Base-by-base conservation (phyloP, 2,888 invertebrate genomes). In the Ditylenchus weischeri region DNA sequence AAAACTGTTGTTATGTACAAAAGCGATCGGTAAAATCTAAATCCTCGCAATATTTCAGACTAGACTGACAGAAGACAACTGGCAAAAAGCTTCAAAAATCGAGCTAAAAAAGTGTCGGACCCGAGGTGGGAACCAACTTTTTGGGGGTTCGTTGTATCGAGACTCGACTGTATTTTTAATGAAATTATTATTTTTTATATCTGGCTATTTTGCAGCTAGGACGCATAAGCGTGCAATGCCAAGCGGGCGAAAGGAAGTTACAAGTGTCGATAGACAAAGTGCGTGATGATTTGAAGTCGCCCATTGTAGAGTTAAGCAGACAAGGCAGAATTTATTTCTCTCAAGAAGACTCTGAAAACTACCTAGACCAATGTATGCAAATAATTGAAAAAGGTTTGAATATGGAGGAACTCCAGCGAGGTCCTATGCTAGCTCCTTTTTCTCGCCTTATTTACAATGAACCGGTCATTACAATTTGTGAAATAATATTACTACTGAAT, bases 271-370 rank as follows among this genome's bases (percentile, higher is more conserved):
- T 76, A 18, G 72, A 70, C 18, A 62, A 70, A 50, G 64, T 76
- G 21, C 62, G 62, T n/a, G 73, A 76, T 21, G 73, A 73, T 57
- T 43, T 73, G 43, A 72, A 73, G 50, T 67, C 73, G n/a, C 72
- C 72, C 7, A 72, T n/a, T 72, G 21, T 62, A 10, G 66, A 75
- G 35, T 29, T 72, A 11, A 36, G 62, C 19, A 48, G 59, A 18
- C 48, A 67, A 21, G 72, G 75, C 38, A 47, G 73, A 15, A 58
- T 76, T 1, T 29, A 48, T 36, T 29, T 72, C 29, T 18, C 62
- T n/a, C 36, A 49, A 6, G 72, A 72, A n/a, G 72, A 72, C n/a
- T 48, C 60, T 5, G 60, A 58, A n/a, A 48, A 21, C 18, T 76
- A 63, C n/a, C 35, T 51, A 5, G 72, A 72, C 18, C 62, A 72